Evolutionary conservation across 2,113 vertebrate genomes (phyloP), one percentile per base, ranked within the genome.

Genomic region (Puffinus mauretanicus): DNA sequence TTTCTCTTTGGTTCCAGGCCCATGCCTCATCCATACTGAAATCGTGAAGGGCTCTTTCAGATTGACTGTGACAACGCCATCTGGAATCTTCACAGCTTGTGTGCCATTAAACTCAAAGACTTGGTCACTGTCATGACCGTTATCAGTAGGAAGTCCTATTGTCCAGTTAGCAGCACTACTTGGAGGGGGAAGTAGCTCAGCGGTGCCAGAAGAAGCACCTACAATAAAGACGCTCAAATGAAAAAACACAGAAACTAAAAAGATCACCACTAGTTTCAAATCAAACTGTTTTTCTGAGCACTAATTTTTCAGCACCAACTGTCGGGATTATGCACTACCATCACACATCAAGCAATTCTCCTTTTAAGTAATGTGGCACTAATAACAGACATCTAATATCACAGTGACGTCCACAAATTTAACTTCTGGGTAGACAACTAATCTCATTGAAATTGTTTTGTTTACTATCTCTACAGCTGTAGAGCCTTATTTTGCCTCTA

Each of bases 41-140:
- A 99, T 97, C 51, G 98, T 99, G 87, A 99, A 99, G 17, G 99
- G 99, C 82, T 99, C 99, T 89, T 98, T 98, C 9, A 99, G 98
- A 93, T 92, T 98, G 96, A 99, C 95, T 14, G 98, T 99, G 79
- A 99, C 98, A 29, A 99, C 36, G 1, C 99, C 98, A 0, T 99
- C 98, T 0, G 99, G 99, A 64, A 99, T 94, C 96, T 98, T 99
- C 79, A 99, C 98, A 3, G 99, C 99, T 94, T 99, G 99, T 0
- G 99, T 99, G 97, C 99, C 99, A 1, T 99, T 99, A 66, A 99
- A 99, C 96, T 99, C 99, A 69, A 99, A 99, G 94, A 99, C 99
- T 91, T 99, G 99, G 98, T 99, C 99, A 1, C 99, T 99, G 98
- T 99, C 99, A 0, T 99, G 99, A 21, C 99, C 99, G 0, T 99